phyloP scores from a whole-genome alignment of 2,797 vertebrate genomes.

The Orientallactaga sibirica region DNA sequence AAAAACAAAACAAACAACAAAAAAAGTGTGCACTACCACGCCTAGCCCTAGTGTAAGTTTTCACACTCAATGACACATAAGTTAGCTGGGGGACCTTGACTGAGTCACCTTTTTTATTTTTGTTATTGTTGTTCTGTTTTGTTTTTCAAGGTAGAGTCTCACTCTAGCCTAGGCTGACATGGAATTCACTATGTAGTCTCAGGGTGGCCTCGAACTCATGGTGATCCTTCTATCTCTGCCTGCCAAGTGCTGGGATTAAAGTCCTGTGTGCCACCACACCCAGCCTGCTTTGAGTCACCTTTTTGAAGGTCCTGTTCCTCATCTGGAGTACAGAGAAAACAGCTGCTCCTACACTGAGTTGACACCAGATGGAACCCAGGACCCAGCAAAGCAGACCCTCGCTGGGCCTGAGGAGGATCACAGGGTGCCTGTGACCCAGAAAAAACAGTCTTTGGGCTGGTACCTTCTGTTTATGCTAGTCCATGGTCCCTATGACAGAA shows the following conservation, averaged over 20 bases:
- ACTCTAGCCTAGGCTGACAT: too few relatives aligned
- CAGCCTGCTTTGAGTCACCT: too few relatives aligned
- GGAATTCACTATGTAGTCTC: too few relatives aligned
- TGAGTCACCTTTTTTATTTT: neutral
- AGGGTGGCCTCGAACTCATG: too few relatives aligned
- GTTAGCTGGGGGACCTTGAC: neutral
- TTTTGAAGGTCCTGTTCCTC: conserved; percentile 35
- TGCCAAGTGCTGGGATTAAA: too few relatives aligned
- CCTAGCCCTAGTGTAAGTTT: too few relatives aligned
- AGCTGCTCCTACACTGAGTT: neutral
- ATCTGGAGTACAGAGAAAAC: conserved; percentile 26
- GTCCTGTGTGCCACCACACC: too few relatives aligned
- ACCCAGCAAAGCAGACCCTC: neutral
- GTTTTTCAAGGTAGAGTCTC: too few relatives aligned
- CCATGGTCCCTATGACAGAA: neutral
- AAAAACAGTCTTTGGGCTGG: neutral
- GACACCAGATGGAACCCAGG: neutral
- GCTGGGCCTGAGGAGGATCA: neutral
- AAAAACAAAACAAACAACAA: too few relatives aligned
- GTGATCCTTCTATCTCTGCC: too few relatives aligned
- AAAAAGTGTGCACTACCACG: too few relatives aligned
- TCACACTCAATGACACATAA: neutral
- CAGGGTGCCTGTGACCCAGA: neutral
- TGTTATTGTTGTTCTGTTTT: too few relatives aligned
- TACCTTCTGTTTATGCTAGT: neutral